Conservation (phyloP, 2,113 vertebrate genomes). For the Dasyprocta punctata region DNA sequence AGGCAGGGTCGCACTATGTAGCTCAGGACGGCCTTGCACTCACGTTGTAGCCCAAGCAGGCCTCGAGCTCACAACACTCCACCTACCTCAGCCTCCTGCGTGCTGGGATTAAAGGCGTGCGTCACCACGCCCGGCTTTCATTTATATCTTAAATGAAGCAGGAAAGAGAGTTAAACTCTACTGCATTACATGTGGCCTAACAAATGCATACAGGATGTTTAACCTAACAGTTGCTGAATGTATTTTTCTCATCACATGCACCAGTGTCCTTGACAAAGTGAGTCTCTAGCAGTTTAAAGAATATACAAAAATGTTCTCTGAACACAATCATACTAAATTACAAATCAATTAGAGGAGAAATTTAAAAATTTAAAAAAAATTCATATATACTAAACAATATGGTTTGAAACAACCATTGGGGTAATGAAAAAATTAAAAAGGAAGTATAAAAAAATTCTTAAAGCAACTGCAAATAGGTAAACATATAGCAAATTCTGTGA, state of each 20-base stretch:
- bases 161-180: neutral
- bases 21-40: no score
- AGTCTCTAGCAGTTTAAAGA: no score
- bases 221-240: neutral
- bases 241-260: neutral
- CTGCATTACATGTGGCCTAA: neutral
- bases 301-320: neutral
- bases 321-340: neutral
- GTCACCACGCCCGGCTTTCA: no score
- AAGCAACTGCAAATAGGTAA: neutral
- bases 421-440: neutral
- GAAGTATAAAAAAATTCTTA: neutral
- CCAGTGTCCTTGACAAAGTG: neutral
- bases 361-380: neutral
- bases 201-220: neutral
- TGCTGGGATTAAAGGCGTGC: no score
- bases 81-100: no score
- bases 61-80: no score
- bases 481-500: neutral
- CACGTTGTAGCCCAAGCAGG: no score
- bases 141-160: neutral
- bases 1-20: no score
- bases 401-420: neutral
- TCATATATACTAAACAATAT: neutral
- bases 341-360: neutral